phyloP scores from a whole-genome alignment of 1,140 invertebrate species.

The Adoxophyes honmai region DNA sequence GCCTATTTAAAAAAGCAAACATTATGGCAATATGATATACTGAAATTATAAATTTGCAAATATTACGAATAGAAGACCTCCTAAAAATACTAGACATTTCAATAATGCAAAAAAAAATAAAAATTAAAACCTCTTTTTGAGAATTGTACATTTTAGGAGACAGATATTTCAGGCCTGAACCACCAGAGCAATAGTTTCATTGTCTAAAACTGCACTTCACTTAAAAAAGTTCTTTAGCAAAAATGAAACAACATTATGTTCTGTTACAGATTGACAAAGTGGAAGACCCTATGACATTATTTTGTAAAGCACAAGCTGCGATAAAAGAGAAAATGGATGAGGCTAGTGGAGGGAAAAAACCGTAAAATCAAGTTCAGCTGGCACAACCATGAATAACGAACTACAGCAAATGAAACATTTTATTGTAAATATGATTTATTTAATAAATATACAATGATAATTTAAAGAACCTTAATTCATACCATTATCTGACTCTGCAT shows the following conservation, averaged over 20 bases:
- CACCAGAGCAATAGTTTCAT: too few species aligned
- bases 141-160: too few species aligned
- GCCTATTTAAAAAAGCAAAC: too few species aligned
- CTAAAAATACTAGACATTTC: too few species aligned
- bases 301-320: slow-evolving; percentile 82
- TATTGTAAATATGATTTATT: slow-evolving; percentile 60
- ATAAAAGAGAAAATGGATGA: slow-evolving; percentile 80
- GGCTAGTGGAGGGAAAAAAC: slow-evolving; percentile 68
- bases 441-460: slow-evolving; percentile 37
- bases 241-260: slow-evolving; percentile 21
- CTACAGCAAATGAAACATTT: slow-evolving; percentile 24
- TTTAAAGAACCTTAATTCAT: slow-evolving; percentile 41
- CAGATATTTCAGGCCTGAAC: too few species aligned
- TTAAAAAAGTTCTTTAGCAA: slow-evolving; percentile 15
- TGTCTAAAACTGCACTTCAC: too few species aligned
- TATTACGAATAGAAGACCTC: too few species aligned
- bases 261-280: slow-evolving; percentile 86
- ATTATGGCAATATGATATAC: too few species aligned
- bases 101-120: too few species aligned
- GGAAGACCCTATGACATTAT: slow-evolving; percentile 85
- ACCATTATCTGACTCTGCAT: slow-evolving; percentile 31
- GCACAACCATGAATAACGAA: neutral
- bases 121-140: too few species aligned
- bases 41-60: too few species aligned
- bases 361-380: slow-evolving; percentile 30